Conservation (phyloP, 2,113 vertebrate genomes). For the Myxocyprinus asiaticus region DNA sequence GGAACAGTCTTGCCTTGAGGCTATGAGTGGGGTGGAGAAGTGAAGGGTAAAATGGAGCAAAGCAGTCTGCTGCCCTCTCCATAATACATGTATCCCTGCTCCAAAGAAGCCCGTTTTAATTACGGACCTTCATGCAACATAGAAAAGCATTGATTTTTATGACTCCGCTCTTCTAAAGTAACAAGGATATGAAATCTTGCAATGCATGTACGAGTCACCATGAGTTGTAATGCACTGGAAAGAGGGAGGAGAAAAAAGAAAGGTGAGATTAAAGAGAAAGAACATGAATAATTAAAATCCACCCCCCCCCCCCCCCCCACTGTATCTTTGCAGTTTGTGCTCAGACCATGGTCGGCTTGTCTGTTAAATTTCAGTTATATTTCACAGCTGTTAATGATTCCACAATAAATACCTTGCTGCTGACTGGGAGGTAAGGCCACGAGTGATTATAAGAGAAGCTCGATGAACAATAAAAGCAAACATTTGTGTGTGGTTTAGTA, state of each 20-base stretch:
- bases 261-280: constrained; percentile 35
- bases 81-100: constrained; percentile 47
- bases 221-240: constrained; percentile 4
- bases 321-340: neutral
- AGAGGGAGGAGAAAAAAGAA: no score
- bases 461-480: constrained; percentile 23
- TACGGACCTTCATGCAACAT: constrained; percentile 45
- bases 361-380: constrained; percentile 34
- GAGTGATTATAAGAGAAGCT: constrained; percentile 9
- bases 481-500: constrained; percentile 22
- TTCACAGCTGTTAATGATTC: constrained; percentile 45
- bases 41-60: constrained; percentile 36
- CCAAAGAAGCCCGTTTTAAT: constrained; percentile 39
- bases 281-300: constrained; percentile 49
- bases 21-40: constrained; percentile 35
- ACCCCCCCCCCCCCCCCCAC: neutral
- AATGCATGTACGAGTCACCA: constrained; percentile 38
- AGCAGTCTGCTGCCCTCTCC: constrained; percentile 44
- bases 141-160: constrained; percentile 37
- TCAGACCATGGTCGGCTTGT: constrained; percentile 36
- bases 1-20: constrained; percentile 24
- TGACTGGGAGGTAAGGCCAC: constrained; percentile 24
- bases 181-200: constrained; percentile 44
- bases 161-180: constrained; percentile 47
- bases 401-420: constrained; percentile 18